Conservation (phyloP, 2,888 invertebrate species). For the Platycheirus albimanus region DNA sequence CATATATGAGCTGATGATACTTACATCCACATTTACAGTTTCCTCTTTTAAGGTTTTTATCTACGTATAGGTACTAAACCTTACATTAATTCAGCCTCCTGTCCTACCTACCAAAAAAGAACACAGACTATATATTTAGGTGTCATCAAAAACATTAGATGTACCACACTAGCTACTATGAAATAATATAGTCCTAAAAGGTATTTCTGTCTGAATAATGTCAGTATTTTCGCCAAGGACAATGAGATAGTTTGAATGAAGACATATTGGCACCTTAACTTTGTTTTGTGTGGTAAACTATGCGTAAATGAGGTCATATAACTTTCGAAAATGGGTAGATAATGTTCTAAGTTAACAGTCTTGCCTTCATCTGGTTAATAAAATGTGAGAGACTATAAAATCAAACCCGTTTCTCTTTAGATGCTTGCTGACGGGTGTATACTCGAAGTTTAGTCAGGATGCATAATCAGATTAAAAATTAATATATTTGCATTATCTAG, state of each 20-base stretch:
- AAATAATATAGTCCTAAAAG: slow-evolving; percentile 10
- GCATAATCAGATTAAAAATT: too few relatives aligned
- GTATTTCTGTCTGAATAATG: neutral
- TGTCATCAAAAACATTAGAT: too few relatives aligned
- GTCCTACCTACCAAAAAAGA: too few relatives aligned
- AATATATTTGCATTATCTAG: too few relatives aligned
- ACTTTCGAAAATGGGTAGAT: slow-evolving; percentile 9
- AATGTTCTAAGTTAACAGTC: neutral
- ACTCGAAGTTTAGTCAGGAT: too few relatives aligned
- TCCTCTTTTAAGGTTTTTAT: neutral
- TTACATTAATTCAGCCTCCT: too few relatives aligned
- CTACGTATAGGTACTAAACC: too few relatives aligned
- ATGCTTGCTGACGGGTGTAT: too few relatives aligned
- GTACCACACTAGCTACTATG: neutral
- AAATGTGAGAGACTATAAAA: neutral
- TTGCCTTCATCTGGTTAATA: neutral
- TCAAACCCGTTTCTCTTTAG: too few relatives aligned
- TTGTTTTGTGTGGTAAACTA: slow-evolving; percentile 21
- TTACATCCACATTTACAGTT: neutral
- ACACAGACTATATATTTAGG: slow-evolving; percentile 15
- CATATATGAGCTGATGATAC: neutral
- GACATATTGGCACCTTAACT: slow-evolving; percentile 37
- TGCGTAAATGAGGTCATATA: slow-evolving; percentile 23
- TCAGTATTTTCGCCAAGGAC: neutral
- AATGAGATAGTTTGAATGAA: slow-evolving; percentile 39